Evolutionary conservation across 2,113 vertebrate species (phyloP), one percentile per base, ranked within the genome.

Genomic region (Paramormyrops kingsleyae): DNA sequence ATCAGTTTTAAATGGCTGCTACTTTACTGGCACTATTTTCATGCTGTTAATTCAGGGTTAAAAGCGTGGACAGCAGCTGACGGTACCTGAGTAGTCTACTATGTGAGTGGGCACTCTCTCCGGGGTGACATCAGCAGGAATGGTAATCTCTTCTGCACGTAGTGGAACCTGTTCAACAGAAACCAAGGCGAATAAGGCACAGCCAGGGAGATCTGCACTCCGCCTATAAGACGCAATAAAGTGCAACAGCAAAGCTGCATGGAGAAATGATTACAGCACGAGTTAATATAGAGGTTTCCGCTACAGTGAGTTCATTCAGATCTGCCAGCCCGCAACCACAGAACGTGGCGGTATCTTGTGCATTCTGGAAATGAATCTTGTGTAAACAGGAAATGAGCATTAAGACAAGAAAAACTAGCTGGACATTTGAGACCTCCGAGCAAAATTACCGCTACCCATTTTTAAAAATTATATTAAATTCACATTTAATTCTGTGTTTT

Each of bases 41-140:
- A 31, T 31, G 21, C 17, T 0, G 17, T 27, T 52, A 80, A 31
- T n/a, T 66, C 31, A 66, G 9, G 42, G 7, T 21, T 56, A 53
- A 88, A 49, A 52, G n/a, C 2, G 3, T 4, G 6, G 21, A 85
- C 2, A 46, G 39, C 52, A 17, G 21, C 15, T 27, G 74, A 0
- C 7, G 87, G 92, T 94, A 99, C 99, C 99, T 94, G 99, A 99
- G 91, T 99, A 99, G 94, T 99, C 98, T 50, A 99, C 98, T 27
- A 99, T 99, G 93, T 99, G 98, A 13, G 99, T 99, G 90, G 99
- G 99, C 90, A 99, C 98, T 94, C 97, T 96, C 91, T 99, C 99
- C 35, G 98, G 99, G 5, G 99, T 99, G 91, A 99, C 99, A 91
- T 99, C 99, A 0, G 98, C 99, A 44, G 99, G 99, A 91, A 99